phyloP scores from a whole-genome alignment of 2,113 vertebrate species.

The Engraulis encrasicolus region DNA sequence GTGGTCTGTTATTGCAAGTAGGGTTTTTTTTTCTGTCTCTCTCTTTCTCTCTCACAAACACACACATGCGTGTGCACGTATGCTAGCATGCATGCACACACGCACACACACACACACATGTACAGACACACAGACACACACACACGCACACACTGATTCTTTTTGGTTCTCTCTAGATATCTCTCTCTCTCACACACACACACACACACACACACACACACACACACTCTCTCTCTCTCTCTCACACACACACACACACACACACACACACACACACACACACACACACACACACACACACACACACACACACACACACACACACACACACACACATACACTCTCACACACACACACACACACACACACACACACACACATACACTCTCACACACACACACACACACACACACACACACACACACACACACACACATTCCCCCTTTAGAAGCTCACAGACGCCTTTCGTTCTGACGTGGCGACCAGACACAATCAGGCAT shows the following conservation, averaged over 20 bases:
- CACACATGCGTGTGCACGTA: constrained; percentile 46
- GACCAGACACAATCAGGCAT: constrained; percentile 11
- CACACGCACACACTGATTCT: too few relatives aligned
- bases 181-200: not conserved
- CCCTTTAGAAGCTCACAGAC: not conserved
- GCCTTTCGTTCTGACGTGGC: not conserved
- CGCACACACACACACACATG: not conserved
- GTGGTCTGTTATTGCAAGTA: constrained; percentile 73
- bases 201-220: too few relatives aligned
- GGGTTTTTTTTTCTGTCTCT: constrained; percentile 39
- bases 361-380: constrained; percentile 49
- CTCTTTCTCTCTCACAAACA: constrained; percentile 30
- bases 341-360: constrained; percentile 40
- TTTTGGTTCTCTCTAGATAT: too few relatives aligned
- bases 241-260: constrained; percentile 42
- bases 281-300: constrained; percentile 25
- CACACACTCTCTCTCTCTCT: constrained; percentile 16
- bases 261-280: constrained; percentile 50
- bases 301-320: not conserved
- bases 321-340: not conserved
- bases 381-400: constrained; percentile 34
- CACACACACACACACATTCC: not conserved
- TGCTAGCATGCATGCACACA: constrained; percentile 47
- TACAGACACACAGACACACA: too few relatives aligned
- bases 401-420: not conserved